Evolutionary conservation across 2,888 invertebrate species (phyloP).

Genomic region (Synanthedon andrenaeformis): DNA sequence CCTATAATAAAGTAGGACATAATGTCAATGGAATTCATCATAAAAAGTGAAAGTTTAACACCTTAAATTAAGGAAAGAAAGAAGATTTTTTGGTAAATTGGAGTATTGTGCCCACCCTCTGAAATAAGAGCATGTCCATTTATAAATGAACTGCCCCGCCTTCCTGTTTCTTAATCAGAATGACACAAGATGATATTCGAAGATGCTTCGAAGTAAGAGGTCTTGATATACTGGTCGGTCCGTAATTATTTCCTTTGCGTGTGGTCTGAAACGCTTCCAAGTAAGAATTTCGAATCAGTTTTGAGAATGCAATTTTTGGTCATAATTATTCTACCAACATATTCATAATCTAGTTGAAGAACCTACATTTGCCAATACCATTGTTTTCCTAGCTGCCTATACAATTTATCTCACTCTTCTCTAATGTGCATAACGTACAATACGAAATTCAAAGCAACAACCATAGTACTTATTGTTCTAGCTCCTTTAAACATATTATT

Average conservation of each 20-base stretch:
- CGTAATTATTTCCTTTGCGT: conserved; percentile 41
- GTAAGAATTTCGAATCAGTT: conserved; percentile 28
- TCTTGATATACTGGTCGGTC: conserved; percentile 23
- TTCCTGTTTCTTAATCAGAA: conserved; percentile 18
- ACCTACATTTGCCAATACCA: too few species aligned
- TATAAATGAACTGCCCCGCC: conserved; percentile 19
- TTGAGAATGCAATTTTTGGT: conserved; percentile 24
- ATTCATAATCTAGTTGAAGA: not conserved
- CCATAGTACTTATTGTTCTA: too few species aligned
- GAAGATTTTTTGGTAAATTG: conserved; percentile 31
- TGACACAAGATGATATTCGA: conserved; percentile 11
- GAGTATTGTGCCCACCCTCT: conserved; percentile 35
- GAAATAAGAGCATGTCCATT: conserved; percentile 28
- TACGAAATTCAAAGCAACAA: too few species aligned
- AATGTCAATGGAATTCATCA: conserved; percentile 6
- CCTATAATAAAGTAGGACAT: too few species aligned
- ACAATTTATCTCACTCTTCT: too few species aligned
- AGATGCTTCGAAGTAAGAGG: conserved; percentile 19
- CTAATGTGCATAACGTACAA: too few species aligned
- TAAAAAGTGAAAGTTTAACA: conserved; percentile 30
- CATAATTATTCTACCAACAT: not conserved
- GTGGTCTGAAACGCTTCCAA: conserved; percentile 35
- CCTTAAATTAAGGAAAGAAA: conserved; percentile 20
- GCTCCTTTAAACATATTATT: too few species aligned
- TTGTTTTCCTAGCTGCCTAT: too few species aligned